Evolutionary conservation across 2,888 invertebrate species (phyloP), one percentile per base, ranked within the genome.

Genomic region (Nematopogon swammerdamellus): DNA sequence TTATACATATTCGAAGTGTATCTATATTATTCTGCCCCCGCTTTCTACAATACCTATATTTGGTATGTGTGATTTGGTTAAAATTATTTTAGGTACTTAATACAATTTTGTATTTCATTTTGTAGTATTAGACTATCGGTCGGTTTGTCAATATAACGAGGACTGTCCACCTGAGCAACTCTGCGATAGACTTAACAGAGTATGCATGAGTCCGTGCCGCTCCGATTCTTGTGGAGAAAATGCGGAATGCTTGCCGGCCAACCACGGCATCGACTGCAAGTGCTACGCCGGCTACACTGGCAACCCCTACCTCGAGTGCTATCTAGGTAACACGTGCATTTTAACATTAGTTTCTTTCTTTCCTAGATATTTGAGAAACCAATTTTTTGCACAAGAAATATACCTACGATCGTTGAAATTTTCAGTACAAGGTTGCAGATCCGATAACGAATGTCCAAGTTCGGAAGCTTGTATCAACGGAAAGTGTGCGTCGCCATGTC

Each of bases 61-160:
- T n/a, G n/a, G n/a, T n/a, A n/a, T n/a, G n/a, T n/a, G n/a, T n/a
- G n/a, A n/a, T n/a, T n/a, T n/a, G n/a, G n/a, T n/a, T n/a, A n/a
- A n/a, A n/a, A n/a, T n/a, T n/a, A n/a, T n/a, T 20, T 36, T 25
- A 44, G 49, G 47, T 25, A 19, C 14, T 46, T 19, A 29, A 3
- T n/a, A 18, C 46, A 49, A 46, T 49, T 49, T 36, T 45, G 50
- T 58, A 16, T 55, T 69, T 52, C 46, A 51, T 54, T 54, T 18
- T 30, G 52, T 30, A 83, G 82, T 73, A 16, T 62, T 65, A 25
- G 66, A 69, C 45, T 67, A 77, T 54, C 75, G 77, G 58, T 80
- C 84, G 56, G 83, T 92, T 48, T 94, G 94, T 65, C 93, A 93
- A 66, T 92, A 92, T 69, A 93, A 94, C 62, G 92, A 92, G 77